phyloP scores from a whole-genome alignment of 1,140 invertebrate species.

The Calliphora vicina region DNA sequence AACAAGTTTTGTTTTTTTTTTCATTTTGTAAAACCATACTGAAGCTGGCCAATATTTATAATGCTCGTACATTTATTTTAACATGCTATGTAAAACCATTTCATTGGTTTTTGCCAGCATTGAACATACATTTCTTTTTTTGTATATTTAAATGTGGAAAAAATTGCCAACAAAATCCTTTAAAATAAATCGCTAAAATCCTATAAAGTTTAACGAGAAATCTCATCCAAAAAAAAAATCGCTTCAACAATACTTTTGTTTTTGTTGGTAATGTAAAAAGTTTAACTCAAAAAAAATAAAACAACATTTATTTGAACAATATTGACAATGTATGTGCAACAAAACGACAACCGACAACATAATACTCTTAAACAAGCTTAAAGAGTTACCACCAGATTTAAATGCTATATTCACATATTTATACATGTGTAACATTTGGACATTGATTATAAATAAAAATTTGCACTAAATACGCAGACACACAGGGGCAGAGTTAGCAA shows the following conservation, averaged over 20 bases:
- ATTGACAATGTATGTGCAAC: slow-evolving; percentile 16
- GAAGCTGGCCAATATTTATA: background rate
- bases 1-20: background rate
- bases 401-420: background rate
- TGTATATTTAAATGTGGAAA: background rate
- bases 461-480: background rate
- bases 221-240: no score
- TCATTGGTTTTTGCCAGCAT: background rate
- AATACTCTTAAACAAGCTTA: slow-evolving; percentile 28
- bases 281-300: no score
- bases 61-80: background rate
- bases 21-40: background rate
- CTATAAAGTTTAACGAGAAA: background rate
- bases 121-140: no score
- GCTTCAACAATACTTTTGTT: no score
- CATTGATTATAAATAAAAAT: background rate
- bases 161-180: background rate
- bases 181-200: background rate
- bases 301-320: background rate
- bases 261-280: background rate
- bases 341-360: background rate
- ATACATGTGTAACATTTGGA: background rate
- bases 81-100: background rate
- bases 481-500: background rate
- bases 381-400: slow-evolving; percentile 25